phyloP scores from a whole-genome alignment of 2,113 vertebrate species.

The Phaetusa simplex region DNA sequence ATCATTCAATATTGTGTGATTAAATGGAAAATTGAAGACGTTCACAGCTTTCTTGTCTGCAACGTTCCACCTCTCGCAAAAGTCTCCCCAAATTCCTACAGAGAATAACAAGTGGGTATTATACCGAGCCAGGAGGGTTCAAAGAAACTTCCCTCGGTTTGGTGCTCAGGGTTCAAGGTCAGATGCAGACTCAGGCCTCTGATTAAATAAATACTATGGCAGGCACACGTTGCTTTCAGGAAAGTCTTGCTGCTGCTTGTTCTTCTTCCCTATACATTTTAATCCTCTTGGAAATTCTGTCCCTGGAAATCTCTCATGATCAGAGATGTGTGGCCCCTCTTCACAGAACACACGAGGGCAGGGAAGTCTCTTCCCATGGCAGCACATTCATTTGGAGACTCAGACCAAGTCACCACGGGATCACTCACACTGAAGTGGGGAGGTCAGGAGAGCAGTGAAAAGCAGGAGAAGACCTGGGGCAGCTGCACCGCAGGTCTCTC shows the following conservation, averaged over 20 bases:
- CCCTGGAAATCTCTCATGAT: neutral
- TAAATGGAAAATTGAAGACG: conserved; percentile 76
- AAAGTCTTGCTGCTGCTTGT: neutral
- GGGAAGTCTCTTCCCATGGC: neutral
- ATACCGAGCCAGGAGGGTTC: neutral
- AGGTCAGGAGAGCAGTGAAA: neutral
- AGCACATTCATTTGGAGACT: neutral
- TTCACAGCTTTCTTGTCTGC: conserved; percentile 44
- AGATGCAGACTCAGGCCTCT: neutral
- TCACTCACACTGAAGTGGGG: neutral
- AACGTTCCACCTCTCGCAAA: conserved; percentile 22
- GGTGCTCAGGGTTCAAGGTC: neutral
- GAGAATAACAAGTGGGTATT: neutral
- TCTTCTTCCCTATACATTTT: neutral
- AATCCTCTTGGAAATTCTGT: neutral
- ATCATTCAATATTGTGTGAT: conserved; percentile 76
- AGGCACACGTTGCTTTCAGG: neutral
- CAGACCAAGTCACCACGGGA: neutral
- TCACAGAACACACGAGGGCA: accelerated
- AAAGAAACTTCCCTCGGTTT: neutral
- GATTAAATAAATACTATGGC: neutral
- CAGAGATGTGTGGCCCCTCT: neutral
- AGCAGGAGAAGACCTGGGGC: neutral
- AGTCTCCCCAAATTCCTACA: neutral
- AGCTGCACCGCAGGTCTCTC: neutral